phyloP scores from a whole-genome alignment of 2,888 invertebrate species.

The Ochropleura plecta region DNA sequence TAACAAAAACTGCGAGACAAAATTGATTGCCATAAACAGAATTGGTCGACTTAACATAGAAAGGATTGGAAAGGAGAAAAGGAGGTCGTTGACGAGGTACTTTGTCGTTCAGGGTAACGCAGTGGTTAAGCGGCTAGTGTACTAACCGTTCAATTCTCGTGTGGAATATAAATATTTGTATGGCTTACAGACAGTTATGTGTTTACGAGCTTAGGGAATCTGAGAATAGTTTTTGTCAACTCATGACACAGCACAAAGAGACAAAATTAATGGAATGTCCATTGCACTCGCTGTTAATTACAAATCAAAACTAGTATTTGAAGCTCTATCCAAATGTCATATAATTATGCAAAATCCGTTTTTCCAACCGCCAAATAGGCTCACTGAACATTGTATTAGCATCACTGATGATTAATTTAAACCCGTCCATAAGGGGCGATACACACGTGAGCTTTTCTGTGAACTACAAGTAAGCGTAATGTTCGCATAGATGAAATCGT shows the following conservation, averaged over 20 bases:
- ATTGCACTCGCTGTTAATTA: neutral
- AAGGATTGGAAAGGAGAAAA: neutral
- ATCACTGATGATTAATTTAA: slow-evolving; percentile 14
- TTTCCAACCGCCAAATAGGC: neutral
- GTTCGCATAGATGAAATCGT: slow-evolving; percentile 35
- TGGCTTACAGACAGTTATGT: neutral
- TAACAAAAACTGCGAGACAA: neutral
- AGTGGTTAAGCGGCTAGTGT: neutral
- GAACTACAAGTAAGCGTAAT: slow-evolving; percentile 27
- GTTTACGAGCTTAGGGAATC: neutral
- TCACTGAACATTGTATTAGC: slow-evolving; percentile 13
- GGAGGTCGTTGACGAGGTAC: neutral
- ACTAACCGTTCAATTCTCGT: neutral
- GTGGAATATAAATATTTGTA: neutral
- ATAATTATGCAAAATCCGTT: neutral
- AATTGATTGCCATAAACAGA: neutral
- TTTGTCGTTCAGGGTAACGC: neutral
- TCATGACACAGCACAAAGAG: neutral
- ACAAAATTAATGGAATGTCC: neutral
- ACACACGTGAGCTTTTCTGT: slow-evolving; percentile 9
- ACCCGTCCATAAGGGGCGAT: neutral
- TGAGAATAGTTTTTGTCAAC: neutral
- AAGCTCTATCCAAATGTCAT: neutral
- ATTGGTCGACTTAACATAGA: neutral
- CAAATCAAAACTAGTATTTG: neutral